A percentile compares a stretch with the other conserved stretches of the same genome.
phyloP scores from a whole-genome alignment of 1,140 invertebrate genomes.

The Fopius arisanus region DNA sequence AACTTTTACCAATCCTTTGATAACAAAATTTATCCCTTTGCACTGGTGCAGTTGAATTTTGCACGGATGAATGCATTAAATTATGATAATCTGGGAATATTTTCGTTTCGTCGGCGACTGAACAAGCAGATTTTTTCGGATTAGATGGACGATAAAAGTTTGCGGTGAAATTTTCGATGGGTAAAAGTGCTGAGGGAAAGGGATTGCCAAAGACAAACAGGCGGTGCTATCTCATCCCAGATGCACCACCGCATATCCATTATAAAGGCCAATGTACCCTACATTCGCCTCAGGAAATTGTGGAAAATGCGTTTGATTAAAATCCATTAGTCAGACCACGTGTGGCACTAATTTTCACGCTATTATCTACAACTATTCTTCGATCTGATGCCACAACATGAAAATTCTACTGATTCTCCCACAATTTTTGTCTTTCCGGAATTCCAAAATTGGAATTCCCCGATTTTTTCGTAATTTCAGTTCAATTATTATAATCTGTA shows the following conservation, averaged over 20 bases:
- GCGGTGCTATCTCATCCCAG: constrained; percentile 12
- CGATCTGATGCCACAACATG: no score
- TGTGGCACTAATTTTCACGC: not conserved
- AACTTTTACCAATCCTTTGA: not conserved
- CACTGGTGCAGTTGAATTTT: not conserved
- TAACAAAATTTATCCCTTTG: not conserved
- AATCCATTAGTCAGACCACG: constrained; percentile 36
- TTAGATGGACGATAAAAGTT: not conserved
- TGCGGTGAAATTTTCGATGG: not conserved
- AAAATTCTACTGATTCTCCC: no score
- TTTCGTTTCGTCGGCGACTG: not conserved
- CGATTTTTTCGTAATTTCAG: no score
- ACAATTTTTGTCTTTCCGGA: no score
- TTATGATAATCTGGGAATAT: not conserved
- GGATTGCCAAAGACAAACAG: not conserved
- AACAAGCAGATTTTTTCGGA: not conserved
- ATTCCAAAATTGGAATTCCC: not conserved
- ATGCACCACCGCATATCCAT: constrained; percentile 21
- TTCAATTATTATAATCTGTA: no score
- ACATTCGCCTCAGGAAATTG: not conserved
- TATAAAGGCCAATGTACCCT: not conserved
- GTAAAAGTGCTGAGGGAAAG: not conserved
- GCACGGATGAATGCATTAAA: not conserved
- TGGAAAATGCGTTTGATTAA: constrained; percentile 41
- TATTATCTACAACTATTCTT: no score